Base-by-base conservation (phyloP, 2,797 vertebrate species). In the Thalassophryne amazonica region DNA sequence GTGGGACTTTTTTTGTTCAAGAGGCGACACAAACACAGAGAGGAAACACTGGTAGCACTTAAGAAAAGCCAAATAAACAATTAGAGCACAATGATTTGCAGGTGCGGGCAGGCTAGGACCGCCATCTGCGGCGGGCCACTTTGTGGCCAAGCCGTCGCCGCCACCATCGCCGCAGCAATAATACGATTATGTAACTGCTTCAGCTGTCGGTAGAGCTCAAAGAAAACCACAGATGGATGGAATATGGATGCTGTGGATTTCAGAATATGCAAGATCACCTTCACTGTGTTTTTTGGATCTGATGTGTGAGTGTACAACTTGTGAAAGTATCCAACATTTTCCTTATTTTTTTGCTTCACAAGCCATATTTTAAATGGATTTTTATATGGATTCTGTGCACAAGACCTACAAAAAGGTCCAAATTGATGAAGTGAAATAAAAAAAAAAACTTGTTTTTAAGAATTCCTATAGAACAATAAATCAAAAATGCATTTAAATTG, bases 11-110 rank as follows among this genome's bases (percentile, higher is more conserved):
- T 38, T 29, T 22, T 67, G 61, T 60, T 57, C 32, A 27, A 31
- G 52, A 43, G 56, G 56, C 68, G 75, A 80, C 76, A 72, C 68
- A 83, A 78, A 79, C 38, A 64, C 58, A 43, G 62, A 84, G 73
- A 90, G 77, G 87, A 86, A 91, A 91, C 87, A 86, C 77, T 89
- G 76, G 90, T 90, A 91, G 87, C 88, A 85, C 78, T 88, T 84
- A 82, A 76, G 83, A 70, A 83, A 81, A 87, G 69, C 87, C 82
- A 90, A 91, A 91, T 89, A 92, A 92, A 91, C 90, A 89, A 76
- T 84, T 80, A 60, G 60, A 73, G 65, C 37, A 61, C 70, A 90
- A 93, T 93, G 80, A 89, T 87, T 93, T 89, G 80, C 91, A 93
- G 90, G 90, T 93, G 90, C 67, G 69, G 85, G 64, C 60, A 39